Evolutionary conservation across 1,140 invertebrate genomes (phyloP).

Genomic region (Lepidostoma basale): DNA sequence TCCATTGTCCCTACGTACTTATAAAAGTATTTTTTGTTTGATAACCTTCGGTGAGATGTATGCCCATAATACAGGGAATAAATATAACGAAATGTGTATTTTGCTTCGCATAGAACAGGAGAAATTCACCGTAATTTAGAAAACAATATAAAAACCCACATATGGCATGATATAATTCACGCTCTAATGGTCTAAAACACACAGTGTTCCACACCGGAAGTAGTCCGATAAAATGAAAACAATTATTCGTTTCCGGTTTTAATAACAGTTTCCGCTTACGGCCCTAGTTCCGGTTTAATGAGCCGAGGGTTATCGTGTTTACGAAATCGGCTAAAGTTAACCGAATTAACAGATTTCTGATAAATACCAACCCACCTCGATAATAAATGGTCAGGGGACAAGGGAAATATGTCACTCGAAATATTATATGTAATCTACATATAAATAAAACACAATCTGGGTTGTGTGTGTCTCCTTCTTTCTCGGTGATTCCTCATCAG

Average conservation of each 20-base stretch:
- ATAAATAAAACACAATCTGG: too few relatives aligned
- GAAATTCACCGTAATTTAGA: not conserved
- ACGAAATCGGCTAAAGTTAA: constrained; percentile 1
- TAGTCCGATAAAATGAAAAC: constrained; percentile 27
- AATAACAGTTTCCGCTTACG: constrained; percentile 18
- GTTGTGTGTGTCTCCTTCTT: too few relatives aligned
- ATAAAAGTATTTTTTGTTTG: not conserved
- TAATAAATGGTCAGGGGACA: too few relatives aligned
- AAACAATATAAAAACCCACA: not conserved
- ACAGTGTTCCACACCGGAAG: constrained; percentile 1
- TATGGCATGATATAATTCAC: not conserved
- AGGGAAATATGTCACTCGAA: too few relatives aligned
- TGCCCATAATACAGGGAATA: not conserved
- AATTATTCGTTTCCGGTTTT: constrained; percentile 26
- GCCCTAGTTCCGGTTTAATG: constrained; percentile 8
- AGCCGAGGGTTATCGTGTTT: constrained; percentile 6
- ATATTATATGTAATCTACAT: too few relatives aligned
- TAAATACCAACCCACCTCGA: too few relatives aligned
- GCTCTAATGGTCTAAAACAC: not conserved
- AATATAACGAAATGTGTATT: not conserved
- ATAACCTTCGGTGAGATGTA: not conserved
- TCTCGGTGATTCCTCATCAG: too few relatives aligned
- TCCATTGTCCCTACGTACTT: too few relatives aligned
- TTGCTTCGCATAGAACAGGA: not conserved
- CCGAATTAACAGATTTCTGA: not conserved